These are phyloP conservation scores for Microctenopoma stevenorrisi DNA, from an alignment of 2,797 vertebrate species.

Conservation along the genomic window DNA sequence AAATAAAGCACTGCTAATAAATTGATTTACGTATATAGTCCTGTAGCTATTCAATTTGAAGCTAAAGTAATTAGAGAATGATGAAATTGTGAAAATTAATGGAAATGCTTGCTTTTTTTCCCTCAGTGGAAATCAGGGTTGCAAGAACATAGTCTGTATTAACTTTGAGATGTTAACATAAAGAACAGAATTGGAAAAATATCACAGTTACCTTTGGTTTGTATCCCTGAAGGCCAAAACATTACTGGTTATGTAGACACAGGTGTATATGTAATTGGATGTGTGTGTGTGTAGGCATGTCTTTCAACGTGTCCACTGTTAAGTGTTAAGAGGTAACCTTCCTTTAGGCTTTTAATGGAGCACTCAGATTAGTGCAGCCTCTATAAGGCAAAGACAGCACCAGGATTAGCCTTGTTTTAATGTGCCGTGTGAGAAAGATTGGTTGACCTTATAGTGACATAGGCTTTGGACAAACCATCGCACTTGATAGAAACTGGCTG, in stretches of 20 bases:
- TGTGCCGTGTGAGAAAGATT: constrained; percentile 74
- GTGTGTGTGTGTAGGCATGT: constrained; percentile 4
- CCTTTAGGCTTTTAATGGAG: constrained; percentile 69
- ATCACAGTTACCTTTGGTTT: constrained; percentile 5
- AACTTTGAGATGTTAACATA: constrained; percentile 30
- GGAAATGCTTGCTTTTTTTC: neutral
- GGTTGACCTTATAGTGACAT: constrained; percentile 72
- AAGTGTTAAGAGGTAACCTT: constrained; percentile 60
- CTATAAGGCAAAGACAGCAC: constrained; percentile 63
- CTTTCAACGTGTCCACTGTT: constrained; percentile 37
- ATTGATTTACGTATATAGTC: constrained; percentile 36
- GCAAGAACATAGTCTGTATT: constrained; percentile 19
- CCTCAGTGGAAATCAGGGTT: constrained; percentile 14
- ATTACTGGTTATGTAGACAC: constrained; percentile 16
- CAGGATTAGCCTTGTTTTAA: constrained; percentile 84
- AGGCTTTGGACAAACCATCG: constrained; percentile 69
- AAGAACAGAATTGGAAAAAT: constrained; percentile 19
- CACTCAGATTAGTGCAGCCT: constrained; percentile 75
- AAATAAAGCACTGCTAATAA: constrained; percentile 16
- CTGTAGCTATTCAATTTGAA: constrained; percentile 37
- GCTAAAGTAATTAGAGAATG: constrained; percentile 28
- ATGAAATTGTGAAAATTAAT: constrained; percentile 33
- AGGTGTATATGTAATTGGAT: constrained; percentile 2
- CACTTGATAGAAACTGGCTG: constrained; percentile 73
- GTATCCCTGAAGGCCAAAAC: constrained; percentile 13